Percentiles rank a stretch among this genome's conserved stretches.
Evolutionary conservation across 1,140 invertebrate species (phyloP).

Genomic region (Wiebesia pumilae): DNA sequence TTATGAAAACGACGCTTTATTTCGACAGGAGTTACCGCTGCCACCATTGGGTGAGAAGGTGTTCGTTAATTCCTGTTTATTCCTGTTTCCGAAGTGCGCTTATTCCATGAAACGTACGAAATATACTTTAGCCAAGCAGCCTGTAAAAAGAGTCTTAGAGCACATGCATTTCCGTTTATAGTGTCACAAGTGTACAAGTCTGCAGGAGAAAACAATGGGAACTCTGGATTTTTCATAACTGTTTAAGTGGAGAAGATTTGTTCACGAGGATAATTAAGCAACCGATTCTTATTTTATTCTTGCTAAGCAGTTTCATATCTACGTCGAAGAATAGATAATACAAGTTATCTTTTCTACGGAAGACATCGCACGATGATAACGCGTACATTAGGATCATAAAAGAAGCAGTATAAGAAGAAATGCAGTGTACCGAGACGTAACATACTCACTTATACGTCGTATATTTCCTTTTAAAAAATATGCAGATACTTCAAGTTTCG

Average conservation of each 20-base stretch:
- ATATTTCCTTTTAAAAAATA: no score
- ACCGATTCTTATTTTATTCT: not conserved
- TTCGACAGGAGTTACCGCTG: slow-evolving; percentile 17
- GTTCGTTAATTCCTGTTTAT: not conserved
- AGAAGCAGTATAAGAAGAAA: no score
- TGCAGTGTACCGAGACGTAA: no score
- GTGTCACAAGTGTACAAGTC: not conserved
- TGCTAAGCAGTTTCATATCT: not conserved
- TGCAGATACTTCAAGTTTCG: no score
- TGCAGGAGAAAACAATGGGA: not conserved
- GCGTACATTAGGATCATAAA: no score
- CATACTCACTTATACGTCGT: no score
- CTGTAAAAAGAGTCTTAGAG: not conserved
- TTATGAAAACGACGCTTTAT: not conserved
- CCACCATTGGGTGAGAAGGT: not conserved
- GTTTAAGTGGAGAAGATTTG: not conserved
- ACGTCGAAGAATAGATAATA: not conserved
- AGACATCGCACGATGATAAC: no score
- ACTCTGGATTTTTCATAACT: not conserved
- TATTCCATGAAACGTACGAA: not conserved
- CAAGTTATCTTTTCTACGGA: no score
- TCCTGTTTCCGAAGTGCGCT: not conserved
- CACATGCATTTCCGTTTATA: not conserved
- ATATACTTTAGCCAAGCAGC: not conserved
- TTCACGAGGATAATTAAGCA: not conserved